These are phyloP conservation scores for Callopanchax toddi DNA, from an alignment of 2,113 vertebrate species.

Conservation along the genomic window DNA sequence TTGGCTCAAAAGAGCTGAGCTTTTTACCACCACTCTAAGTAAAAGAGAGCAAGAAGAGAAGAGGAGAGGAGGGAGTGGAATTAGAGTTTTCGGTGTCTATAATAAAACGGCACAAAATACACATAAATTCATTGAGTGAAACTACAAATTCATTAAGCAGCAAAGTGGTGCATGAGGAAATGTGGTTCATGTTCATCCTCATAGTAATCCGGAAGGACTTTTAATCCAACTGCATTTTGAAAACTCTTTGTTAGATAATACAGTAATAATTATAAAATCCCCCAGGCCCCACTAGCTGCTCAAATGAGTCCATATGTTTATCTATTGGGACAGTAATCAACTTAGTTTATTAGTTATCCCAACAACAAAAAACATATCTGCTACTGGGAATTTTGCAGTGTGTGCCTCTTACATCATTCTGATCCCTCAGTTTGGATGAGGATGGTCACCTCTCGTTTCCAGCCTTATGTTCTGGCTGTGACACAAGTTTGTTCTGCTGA, in stretches of 20 bases:
- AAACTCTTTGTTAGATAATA: no score
- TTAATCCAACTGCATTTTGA: neutral
- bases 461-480: neutral
- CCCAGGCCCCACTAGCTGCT: neutral
- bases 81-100: neutral
- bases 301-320: neutral
- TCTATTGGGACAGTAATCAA: neutral
- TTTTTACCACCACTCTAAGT: constrained; percentile 35
- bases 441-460: neutral
- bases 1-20: constrained; percentile 42
- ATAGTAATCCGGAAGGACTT: neutral
- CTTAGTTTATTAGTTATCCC: neutral
- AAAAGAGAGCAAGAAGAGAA: neutral
- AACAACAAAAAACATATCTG: no score
- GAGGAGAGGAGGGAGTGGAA: constrained; percentile 19
- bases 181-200: constrained; percentile 6
- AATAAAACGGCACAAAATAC: no score
- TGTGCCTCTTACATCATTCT: no score
- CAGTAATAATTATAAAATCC: no score
- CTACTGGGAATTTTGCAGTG: no score
- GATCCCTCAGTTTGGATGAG: no score
- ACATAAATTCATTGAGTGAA: no score
- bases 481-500: neutral
- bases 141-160: constrained; percentile 1
- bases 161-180: no score